Conservation (phyloP, 2,113 vertebrate genomes). For the Seriola rivoliana region DNA sequence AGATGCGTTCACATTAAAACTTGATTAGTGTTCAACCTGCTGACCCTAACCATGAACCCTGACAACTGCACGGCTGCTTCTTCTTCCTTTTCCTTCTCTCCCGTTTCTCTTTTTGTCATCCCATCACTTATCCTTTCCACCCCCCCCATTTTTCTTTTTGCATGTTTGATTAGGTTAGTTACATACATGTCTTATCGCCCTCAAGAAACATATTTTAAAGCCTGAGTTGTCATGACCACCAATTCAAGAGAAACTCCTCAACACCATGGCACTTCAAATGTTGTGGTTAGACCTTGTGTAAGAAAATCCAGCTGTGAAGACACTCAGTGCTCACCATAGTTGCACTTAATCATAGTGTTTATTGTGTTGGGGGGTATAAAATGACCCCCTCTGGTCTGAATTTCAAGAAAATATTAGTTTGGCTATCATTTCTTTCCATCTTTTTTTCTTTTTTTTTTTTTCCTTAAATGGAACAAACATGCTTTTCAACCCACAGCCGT, state of each 20-base stretch:
- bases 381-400: constrained; percentile 32
- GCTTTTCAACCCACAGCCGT: constrained; percentile 46
- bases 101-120: neutral
- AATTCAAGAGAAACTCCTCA: constrained; percentile 4
- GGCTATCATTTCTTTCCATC: constrained; percentile 46
- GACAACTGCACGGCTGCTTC: constrained; percentile 42
- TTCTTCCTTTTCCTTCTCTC: constrained; percentile 31
- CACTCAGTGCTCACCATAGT: constrained; percentile 43
- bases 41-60: constrained; percentile 68
- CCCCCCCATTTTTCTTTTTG: neutral
- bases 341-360: constrained; percentile 61
- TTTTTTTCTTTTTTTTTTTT: neutral
- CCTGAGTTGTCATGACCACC: neutral
- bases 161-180: neutral
- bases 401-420: constrained; percentile 54
- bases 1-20: constrained; percentile 58
- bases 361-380: constrained; percentile 45
- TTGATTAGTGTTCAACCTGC: constrained; percentile 72
- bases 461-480: constrained; percentile 42
- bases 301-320: constrained; percentile 52
- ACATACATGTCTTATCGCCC: neutral
- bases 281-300: constrained; percentile 44
- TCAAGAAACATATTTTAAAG: neutral
- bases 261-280: constrained; percentile 13
- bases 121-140: neutral